Conservation (phyloP, 2,797 vertebrate genomes). For the Nyctalus aviator region DNA sequence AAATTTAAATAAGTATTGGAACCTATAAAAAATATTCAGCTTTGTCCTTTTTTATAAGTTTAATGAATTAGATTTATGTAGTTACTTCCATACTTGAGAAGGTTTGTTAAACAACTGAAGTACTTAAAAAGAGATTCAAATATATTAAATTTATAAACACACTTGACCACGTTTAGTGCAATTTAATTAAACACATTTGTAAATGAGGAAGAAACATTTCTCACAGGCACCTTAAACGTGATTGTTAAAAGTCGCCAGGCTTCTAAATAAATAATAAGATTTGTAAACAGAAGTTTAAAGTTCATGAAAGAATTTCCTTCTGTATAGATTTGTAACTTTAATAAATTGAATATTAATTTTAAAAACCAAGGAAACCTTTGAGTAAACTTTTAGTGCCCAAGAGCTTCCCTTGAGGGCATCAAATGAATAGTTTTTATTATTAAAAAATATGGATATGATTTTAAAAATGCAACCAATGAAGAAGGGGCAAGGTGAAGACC, state of each 20-base stretch:
- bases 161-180: slow-evolving; percentile 59
- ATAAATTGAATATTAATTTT: slow-evolving; percentile 74
- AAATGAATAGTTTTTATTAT: slow-evolving; percentile 65
- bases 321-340: slow-evolving; percentile 72
- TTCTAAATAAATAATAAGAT: slow-evolving; percentile 80
- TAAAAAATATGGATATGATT: slow-evolving; percentile 46
- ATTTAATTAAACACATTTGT: slow-evolving; percentile 81
- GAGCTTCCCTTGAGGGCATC: slow-evolving; percentile 38
- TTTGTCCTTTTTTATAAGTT: slow-evolving; percentile 48
- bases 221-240: slow-evolving; percentile 72
- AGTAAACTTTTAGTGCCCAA: not conserved
- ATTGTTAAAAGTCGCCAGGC: slow-evolving; percentile 69
- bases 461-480: not conserved
- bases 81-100: slow-evolving; percentile 63
- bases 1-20: slow-evolving; percentile 37
- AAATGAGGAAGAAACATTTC: slow-evolving; percentile 66
- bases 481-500: not conserved
- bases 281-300: slow-evolving; percentile 67
- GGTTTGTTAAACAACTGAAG: slow-evolving; percentile 62
- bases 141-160: slow-evolving; percentile 68
- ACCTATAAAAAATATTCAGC: slow-evolving; percentile 30
- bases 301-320: slow-evolving; percentile 44
- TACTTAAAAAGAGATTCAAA: slow-evolving; percentile 68
- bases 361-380: slow-evolving; percentile 53
- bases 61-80: slow-evolving; percentile 58